Evolutionary conservation across 2,888 invertebrate genomes (phyloP), one percentile per base, ranked within the genome.

Genomic region (Phytoseiulus persimilis): DNA sequence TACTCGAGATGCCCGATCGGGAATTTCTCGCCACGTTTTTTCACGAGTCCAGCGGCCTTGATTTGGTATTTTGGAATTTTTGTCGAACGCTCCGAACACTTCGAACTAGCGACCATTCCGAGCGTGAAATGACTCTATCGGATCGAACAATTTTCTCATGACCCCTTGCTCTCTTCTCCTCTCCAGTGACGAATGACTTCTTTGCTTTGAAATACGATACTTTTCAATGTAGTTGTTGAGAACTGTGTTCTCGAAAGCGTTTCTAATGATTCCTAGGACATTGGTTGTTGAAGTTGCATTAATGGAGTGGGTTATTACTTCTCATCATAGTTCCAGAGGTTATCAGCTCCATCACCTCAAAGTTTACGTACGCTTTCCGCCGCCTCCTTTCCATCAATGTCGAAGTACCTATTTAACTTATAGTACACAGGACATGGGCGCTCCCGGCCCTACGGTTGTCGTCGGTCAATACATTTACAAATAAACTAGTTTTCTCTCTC

Each of bases 341-440:
- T 65, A 65, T 65, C 65, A 2, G 5, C 65, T 65, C 65, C 65
- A 65, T 65, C 65, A 23, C 65, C 65, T 65, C 23, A 2, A 65
- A 23, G 28, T 32, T 32, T 33, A 6, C 83, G 31, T 33, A 11
- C 83, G 5, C 83, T 23, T 5, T 23, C 83, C 32, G 31, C 23
- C 83, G 32, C 31, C 28, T 33, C 31, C 9, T 83, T 33, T 31
- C 31, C 28, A 31, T 83, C 31, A 32, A 31, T 83, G 5, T 32
- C 31, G 11, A 32, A 28, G 3, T 87, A 87, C 87, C 87, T 87
- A 87, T 33, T 31, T 87, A 87, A 87, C 87, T 87, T 87, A 87
- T 87, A 45, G 45, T 87, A 87, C 87, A 87, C 87, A 87, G 87
- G 87, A 87, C 87, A 87, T 45, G 87, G 87, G 87, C 45, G 14